Evolutionary conservation across 2,113 vertebrate species (phyloP).

Genomic region (Nymphicus hollandicus): DNA sequence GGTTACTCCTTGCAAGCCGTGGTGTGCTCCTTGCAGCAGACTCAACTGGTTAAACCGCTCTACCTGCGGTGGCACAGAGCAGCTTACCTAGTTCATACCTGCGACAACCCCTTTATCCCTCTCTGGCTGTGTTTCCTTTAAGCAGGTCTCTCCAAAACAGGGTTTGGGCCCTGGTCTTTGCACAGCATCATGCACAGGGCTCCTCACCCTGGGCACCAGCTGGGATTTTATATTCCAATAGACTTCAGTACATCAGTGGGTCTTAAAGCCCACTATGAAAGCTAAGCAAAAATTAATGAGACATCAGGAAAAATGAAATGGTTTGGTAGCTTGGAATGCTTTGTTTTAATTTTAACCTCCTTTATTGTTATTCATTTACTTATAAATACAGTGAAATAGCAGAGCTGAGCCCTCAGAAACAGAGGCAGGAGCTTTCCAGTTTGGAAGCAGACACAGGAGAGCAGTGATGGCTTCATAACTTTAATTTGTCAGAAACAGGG

Average conservation of each 20-base stretch:
- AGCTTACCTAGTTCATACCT: fast-evolving
- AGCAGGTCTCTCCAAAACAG: neutral
- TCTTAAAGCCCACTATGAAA: neutral
- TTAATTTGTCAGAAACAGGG: neutral
- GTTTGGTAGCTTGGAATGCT: neutral
- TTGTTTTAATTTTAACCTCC: neutral
- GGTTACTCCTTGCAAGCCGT: neutral
- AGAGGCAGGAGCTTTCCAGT: neutral
- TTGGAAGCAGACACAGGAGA: neutral
- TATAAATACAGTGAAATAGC: neutral
- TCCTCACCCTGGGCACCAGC: neutral
- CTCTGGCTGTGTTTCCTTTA: neutral
- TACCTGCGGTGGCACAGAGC: neutral
- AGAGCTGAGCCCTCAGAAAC: neutral
- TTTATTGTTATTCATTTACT: neutral
- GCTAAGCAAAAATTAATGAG: neutral
- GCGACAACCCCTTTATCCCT: neutral
- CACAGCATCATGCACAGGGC: neutral
- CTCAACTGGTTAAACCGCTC: neutral
- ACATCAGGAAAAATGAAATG: neutral
- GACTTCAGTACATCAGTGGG: neutral
- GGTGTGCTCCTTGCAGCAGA: neutral
- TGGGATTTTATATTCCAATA: neutral
- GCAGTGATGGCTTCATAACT: neutral
- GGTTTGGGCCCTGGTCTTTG: neutral